A percentile compares a stretch with the other conserved stretches of the same genome.
Conservation (phyloP, 2,888 invertebrate genomes). For the Ormyrus nitidulus region DNA sequence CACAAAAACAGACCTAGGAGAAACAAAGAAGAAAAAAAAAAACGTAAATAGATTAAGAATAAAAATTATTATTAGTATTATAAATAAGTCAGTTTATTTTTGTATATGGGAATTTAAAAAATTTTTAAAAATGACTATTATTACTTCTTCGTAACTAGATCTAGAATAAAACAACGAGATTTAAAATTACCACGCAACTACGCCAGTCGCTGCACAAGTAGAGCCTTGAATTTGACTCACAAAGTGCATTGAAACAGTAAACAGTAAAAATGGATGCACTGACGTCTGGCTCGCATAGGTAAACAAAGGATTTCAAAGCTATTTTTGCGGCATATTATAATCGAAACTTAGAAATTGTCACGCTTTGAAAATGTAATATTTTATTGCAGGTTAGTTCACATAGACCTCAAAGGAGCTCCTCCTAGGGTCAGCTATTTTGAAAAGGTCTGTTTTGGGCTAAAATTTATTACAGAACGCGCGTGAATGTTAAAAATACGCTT, state of each 20-base stretch:
- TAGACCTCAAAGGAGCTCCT: slow-evolving; percentile 87
- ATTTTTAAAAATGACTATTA: no score
- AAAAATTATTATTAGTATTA: no score
- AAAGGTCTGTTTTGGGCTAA: slow-evolving; percentile 73
- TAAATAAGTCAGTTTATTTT: no score
- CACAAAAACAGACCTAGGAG: no score
- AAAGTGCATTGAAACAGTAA: slow-evolving; percentile 9
- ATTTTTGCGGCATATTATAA: slow-evolving; percentile 14
- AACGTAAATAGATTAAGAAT: no score
- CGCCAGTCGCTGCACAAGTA: no score
- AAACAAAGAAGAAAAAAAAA: no score
- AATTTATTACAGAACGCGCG: slow-evolving; percentile 47
- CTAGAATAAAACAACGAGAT: no score
- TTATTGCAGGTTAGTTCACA: slow-evolving; percentile 79
- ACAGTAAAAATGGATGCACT: slow-evolving; percentile 74
- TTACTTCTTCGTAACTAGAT: no score
- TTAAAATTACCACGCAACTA: no score
- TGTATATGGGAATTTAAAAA: no score
- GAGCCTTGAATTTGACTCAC: slow-evolving; percentile 33
- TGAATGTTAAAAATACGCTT: slow-evolving; percentile 56
- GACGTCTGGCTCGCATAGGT: slow-evolving; percentile 76
- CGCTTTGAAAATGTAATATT: slow-evolving; percentile 58
- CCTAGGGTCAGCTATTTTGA: slow-evolving; percentile 80
- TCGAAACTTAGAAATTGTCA: slow-evolving; percentile 38
- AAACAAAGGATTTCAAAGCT: slow-evolving; percentile 63